phyloP scores from a whole-genome alignment of 2,888 invertebrate genomes.

The Harpagoxenus sublaevis region DNA sequence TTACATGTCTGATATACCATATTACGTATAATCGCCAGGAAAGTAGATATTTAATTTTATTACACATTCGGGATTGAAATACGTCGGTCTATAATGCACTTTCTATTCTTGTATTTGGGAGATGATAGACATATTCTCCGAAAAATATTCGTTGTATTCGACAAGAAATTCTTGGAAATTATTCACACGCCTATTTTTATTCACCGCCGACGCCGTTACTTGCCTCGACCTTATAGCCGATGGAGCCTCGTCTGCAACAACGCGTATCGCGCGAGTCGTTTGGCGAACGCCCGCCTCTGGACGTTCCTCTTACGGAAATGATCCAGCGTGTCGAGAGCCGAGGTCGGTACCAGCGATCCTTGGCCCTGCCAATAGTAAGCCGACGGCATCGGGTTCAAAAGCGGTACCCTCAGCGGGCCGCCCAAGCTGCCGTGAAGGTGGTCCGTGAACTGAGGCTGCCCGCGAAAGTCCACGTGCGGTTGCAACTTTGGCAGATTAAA shows the following conservation, averaged over 20 bases:
- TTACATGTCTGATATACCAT: background rate
- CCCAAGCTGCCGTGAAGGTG: slow-evolving; percentile 19
- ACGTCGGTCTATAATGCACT: background rate
- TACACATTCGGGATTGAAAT: background rate
- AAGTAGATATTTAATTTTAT: background rate
- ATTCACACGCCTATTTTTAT: background rate
- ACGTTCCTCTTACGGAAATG: slow-evolving; percentile 54
- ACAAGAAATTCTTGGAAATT: background rate
- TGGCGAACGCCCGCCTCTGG: slow-evolving; percentile 52
- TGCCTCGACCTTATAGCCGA: slow-evolving; percentile 52
- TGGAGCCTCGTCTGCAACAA: slow-evolving; percentile 42
- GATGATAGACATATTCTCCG: background rate
- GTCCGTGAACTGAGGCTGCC: background rate
- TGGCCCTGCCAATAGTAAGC: slow-evolving; percentile 63
- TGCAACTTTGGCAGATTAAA: slow-evolving; percentile 59
- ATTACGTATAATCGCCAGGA: background rate
- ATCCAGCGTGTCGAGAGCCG: slow-evolving; percentile 34
- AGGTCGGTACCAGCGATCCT: slow-evolving; percentile 45
- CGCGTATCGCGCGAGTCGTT: slow-evolving; percentile 41
- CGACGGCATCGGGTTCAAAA: slow-evolving; percentile 57
- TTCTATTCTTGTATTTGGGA: background rate
- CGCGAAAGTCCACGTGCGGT: slow-evolving; percentile 49
- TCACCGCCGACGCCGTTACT: slow-evolving; percentile 13
- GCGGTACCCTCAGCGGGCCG: slow-evolving; percentile 63
- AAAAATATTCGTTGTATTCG: background rate